phyloP scores from a whole-genome alignment of 2,797 vertebrate genomes.

The Characodon lateralis region DNA sequence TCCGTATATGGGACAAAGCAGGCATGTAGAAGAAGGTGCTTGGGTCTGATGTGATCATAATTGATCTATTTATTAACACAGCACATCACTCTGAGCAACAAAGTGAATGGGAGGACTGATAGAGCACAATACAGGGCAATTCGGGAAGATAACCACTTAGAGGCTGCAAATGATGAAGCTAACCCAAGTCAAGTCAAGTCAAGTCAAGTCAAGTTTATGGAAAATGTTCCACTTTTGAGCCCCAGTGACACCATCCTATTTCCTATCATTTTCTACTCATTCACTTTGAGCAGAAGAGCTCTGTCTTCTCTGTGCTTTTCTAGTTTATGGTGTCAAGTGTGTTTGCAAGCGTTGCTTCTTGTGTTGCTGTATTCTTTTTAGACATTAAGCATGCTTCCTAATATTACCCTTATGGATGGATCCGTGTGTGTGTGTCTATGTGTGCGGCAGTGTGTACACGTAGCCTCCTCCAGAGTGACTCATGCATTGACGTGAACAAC shows the following conservation, averaged over 20 bases:
- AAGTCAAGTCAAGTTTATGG: too few relatives aligned
- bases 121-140: too few relatives aligned
- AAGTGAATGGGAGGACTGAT: too few relatives aligned
- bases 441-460: not conserved
- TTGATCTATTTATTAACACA: too few relatives aligned
- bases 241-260: not conserved
- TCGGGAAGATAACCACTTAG: too few relatives aligned
- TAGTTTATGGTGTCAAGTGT: not conserved
- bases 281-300: not conserved
- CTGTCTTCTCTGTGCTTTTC: not conserved
- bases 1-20: too few relatives aligned
- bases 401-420: slow-evolving; percentile 23
- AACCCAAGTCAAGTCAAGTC: too few relatives aligned
- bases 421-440: slow-evolving; percentile 5
- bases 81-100: too few relatives aligned
- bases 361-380: slow-evolving; percentile 23
- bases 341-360: not conserved
- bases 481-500: slow-evolving; percentile 56
- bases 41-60: too few relatives aligned
- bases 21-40: too few relatives aligned
- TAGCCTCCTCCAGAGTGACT: slow-evolving; percentile 63
- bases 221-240: not conserved
- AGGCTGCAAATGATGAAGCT: too few relatives aligned
- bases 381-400: not conserved
- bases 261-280: slow-evolving; percentile 21